A percentile compares a stretch with the other conserved stretches of the same genome.
Conservation (phyloP, 2,113 vertebrate genomes). For the Dipodomys stephensi region DNA sequence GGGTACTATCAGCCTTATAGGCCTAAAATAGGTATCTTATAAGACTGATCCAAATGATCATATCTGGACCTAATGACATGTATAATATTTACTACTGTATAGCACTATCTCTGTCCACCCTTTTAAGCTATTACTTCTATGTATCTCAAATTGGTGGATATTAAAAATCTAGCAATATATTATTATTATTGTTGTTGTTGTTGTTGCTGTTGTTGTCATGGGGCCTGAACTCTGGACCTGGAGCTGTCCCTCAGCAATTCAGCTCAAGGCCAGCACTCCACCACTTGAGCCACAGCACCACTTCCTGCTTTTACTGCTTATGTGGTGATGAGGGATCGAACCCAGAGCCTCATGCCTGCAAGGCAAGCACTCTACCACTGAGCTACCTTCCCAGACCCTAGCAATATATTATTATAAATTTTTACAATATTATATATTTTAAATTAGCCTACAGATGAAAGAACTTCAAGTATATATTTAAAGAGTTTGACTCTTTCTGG, state of each 20-base stretch:
- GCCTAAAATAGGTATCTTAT: not conserved
- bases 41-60: not conserved
- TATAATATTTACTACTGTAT: not conserved
- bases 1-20: not conserved
- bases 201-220: too few relatives aligned
- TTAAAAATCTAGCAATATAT: not conserved
- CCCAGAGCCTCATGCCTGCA: too few relatives aligned
- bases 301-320: too few relatives aligned
- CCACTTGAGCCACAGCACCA: too few relatives aligned
- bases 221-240: too few relatives aligned
- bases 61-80: not conserved
- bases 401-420: not conserved
- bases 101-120: not conserved
- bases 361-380: too few relatives aligned
- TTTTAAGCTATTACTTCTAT: not conserved
- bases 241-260: too few relatives aligned
- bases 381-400: not conserved
- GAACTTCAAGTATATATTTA: not conserved
- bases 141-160: not conserved
- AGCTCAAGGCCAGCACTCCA: too few relatives aligned
- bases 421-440: not conserved
- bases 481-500: not conserved
- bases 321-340: too few relatives aligned
- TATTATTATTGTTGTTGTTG: not conserved
- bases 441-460: not conserved